phyloP scores from a whole-genome alignment of 2,888 invertebrate species.

The Acanthosepion pharaonis region DNA sequence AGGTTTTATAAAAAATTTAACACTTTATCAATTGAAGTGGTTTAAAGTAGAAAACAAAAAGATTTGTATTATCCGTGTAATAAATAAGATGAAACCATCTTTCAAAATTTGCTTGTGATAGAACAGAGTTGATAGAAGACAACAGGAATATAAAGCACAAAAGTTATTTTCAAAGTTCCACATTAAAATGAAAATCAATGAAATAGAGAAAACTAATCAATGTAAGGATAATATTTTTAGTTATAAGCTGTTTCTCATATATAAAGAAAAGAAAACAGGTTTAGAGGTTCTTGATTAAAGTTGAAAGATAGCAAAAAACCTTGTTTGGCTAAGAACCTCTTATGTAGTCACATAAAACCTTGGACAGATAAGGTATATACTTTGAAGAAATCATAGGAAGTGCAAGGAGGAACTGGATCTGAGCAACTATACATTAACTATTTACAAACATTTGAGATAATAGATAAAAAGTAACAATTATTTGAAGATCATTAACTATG shows the following conservation, averaged over 20 bases:
- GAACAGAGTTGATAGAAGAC: background rate
- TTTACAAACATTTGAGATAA: background rate
- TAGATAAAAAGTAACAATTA: background rate
- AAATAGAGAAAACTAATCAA: background rate
- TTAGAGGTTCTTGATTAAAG: background rate
- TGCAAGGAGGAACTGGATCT: background rate
- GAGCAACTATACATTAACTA: constrained; percentile 21
- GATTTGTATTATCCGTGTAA: background rate
- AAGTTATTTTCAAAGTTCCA: background rate
- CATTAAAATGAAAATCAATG: background rate
- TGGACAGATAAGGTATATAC: background rate
- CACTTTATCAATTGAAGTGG: background rate
- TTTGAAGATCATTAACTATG: background rate
- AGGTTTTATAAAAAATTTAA: background rate
- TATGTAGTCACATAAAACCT: background rate
- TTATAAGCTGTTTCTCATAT: background rate
- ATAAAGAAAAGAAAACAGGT: background rate
- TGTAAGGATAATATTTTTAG: background rate
- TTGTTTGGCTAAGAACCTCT: background rate
- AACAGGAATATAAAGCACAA: background rate
- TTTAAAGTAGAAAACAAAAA: background rate
- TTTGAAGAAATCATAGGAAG: background rate
- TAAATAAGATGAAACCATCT: background rate
- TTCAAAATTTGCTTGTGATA: background rate
- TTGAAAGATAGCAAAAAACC: background rate